Conservation (phyloP, 1,140 invertebrate species). For the Trichonephila clavata region DNA sequence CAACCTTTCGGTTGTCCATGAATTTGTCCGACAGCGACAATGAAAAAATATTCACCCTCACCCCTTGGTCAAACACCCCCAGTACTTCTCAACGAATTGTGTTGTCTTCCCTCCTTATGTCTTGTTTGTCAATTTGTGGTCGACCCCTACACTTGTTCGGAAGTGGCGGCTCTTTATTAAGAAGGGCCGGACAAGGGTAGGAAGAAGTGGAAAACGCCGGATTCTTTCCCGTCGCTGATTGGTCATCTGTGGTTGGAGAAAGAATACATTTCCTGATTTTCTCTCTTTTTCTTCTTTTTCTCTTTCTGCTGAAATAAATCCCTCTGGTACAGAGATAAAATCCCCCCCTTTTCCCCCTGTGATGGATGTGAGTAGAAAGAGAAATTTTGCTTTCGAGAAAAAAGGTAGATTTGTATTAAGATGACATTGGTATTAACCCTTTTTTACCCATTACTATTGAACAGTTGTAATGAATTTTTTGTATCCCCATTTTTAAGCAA, state of each 20-base stretch:
- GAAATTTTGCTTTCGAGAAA: neutral
- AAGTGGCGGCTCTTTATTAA: constrained; percentile 63
- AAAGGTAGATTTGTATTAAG: neutral
- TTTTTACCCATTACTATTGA: neutral
- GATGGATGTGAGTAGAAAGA: neutral
- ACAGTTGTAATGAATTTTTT: neutral
- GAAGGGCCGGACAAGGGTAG: constrained; percentile 45
- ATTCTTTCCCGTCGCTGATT: constrained; percentile 47
- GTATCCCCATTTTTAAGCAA: neutral
- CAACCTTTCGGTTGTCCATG: neutral
- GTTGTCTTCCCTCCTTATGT: neutral
- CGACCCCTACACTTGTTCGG: constrained; percentile 15
- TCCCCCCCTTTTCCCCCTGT: neutral
- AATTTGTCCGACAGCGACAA: constrained; percentile 14
- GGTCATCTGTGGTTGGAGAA: constrained; percentile 53
- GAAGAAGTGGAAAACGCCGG: constrained; percentile 50
- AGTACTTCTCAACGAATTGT: neutral
- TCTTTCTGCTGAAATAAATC: neutral
- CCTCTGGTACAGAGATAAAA: neutral
- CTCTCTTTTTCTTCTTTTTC: neutral
- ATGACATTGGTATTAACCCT: neutral
- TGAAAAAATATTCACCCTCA: constrained; percentile 18
- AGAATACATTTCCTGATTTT: constrained; percentile 30
- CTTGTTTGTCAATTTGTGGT: constrained; percentile 9
- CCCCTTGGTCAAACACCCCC: neutral